Evolutionary conservation across 1,140 invertebrate genomes (phyloP).

Genomic region (Leptopilina boulardi): DNA sequence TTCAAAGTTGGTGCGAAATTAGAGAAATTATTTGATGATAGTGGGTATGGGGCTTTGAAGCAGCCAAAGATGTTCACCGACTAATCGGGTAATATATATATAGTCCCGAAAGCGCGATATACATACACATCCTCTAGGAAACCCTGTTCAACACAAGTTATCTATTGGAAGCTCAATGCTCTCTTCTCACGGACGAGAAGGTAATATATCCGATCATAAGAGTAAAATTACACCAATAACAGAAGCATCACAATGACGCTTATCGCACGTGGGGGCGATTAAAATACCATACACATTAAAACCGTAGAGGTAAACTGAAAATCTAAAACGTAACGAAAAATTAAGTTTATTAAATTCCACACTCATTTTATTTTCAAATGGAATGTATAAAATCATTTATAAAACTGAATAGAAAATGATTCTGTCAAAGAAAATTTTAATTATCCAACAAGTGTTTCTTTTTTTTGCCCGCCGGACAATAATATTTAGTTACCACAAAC

Average conservation of each 20-base stretch:
- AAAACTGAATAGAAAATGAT: too few species aligned
- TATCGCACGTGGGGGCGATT: too few species aligned
- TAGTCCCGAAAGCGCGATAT: background rate
- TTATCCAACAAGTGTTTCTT: background rate
- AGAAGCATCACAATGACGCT: background rate
- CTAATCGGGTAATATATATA: conserved; percentile 14
- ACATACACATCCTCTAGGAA: background rate
- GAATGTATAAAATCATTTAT: too few species aligned
- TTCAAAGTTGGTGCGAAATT: conserved; percentile 25
- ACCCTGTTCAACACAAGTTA: background rate
- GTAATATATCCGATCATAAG: conserved; percentile 16
- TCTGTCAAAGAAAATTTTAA: too few species aligned
- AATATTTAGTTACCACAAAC: background rate
- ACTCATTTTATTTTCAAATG: too few species aligned
- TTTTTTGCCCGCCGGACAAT: background rate
- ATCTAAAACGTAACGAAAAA: too few species aligned
- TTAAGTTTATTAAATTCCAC: too few species aligned
- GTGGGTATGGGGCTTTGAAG: background rate
- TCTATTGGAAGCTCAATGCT: background rate
- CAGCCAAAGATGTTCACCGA: background rate
- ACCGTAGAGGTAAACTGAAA: too few species aligned
- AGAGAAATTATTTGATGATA: conserved; percentile 22
- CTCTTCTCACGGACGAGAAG: conserved; percentile 14
- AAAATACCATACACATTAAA: too few species aligned
- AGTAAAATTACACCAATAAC: conserved; percentile 38